Evolutionary conservation across 2,797 vertebrate genomes (phyloP), one percentile per base, ranked within the genome.

Genomic region (Leptodactylus fallax): DNA sequence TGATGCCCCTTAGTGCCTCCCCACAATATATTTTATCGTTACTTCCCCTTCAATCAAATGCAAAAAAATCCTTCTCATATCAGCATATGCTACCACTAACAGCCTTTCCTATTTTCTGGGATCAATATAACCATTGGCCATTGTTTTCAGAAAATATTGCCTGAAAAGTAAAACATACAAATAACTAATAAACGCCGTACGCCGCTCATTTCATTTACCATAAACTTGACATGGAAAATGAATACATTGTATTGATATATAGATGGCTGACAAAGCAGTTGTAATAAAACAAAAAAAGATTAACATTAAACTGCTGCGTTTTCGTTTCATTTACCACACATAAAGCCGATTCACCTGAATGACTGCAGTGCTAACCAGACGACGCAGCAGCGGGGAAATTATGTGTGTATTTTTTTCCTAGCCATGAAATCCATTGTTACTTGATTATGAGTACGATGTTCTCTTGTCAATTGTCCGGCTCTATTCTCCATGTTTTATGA

Each of bases 371-470:
- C 76, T 67, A 85, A 85, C 84, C 49, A 56, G 84, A 77, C 84
- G 65, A 79, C 60, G 65, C 23, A 67, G 16, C 76, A 21, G 25
- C 60, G 49, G 23, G 25, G 17, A 49, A 85, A 67, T 49, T 49
- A 67, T 21, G 56, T 77, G 56, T 49, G 72, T 47, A 60, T 19
- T 76, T 85, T 61, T 85, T 85, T 79, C 47, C 25, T 79, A 67
- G 84, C 84, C 23, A 9, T 78, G 76, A 79, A 85, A 79, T 79
- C 60, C 71, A 79, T 79, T 85, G 84, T 78, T 85, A 80, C 77
- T 86, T 80, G 49, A 86, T 86, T 86, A 85, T 85, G 47, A 85
- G 74, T 85, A 61, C 83, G 49, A 86, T 86, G 77, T 79, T 81
- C 85, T 55, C 67, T 71, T 87, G 78, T 81, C 78, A 80, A 65